Evolutionary conservation across 2,797 vertebrate genomes (phyloP).

Genomic region (Phyllotis vaccarum): DNA sequence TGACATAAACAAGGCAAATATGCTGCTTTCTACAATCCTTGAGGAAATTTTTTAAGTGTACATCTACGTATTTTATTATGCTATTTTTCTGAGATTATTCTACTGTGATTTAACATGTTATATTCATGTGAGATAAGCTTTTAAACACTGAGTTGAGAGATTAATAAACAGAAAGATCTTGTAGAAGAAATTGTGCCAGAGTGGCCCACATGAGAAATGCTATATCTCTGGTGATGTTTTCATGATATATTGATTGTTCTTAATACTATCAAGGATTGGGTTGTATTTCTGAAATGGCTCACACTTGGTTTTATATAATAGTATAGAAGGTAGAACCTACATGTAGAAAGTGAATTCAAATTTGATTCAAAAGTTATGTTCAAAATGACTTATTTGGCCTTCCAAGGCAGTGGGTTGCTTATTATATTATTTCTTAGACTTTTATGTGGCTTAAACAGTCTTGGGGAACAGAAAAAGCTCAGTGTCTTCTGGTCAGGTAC

Average conservation of each 20-base stretch:
- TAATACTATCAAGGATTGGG: neutral
- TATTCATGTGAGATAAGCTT: constrained; percentile 12
- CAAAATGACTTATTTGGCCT: neutral
- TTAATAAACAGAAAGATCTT: constrained; percentile 34
- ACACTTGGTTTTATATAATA: constrained; percentile 27
- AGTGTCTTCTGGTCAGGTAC: neutral
- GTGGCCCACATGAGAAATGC: neutral
- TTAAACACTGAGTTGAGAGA: constrained; percentile 30
- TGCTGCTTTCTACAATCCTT: neutral
- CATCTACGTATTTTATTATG: constrained; percentile 28
- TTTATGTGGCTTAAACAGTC: neutral
- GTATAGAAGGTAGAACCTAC: neutral
- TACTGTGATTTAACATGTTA: constrained; percentile 24
- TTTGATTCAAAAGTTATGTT: neutral
- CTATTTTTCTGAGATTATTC: constrained; percentile 50
- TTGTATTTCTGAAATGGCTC: neutral
- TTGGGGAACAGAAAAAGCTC: neutral
- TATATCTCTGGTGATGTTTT: neutral
- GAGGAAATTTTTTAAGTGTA: neutral
- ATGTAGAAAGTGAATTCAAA: neutral
- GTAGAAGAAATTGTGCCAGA: neutral
- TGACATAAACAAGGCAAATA: neutral
- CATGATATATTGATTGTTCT: constrained; percentile 7
- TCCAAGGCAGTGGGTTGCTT: neutral
- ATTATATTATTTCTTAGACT: neutral